phyloP scores from a whole-genome alignment of 2,113 vertebrate species.

The Pteruthius melanotis region DNA sequence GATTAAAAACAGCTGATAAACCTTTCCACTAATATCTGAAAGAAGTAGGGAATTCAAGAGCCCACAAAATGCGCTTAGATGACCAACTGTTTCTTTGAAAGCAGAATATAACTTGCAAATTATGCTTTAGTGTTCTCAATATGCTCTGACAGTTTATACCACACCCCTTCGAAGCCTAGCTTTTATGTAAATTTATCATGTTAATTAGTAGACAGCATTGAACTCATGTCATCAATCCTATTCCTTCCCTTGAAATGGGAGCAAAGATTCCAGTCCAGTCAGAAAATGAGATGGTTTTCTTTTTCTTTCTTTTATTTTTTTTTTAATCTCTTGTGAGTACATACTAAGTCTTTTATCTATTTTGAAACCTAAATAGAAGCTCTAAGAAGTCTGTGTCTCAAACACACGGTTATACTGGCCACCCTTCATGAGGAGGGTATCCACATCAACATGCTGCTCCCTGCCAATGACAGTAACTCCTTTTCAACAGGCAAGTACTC shows the following conservation, averaged over 20 bases:
- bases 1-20: neutral
- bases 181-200: neutral
- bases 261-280: neutral
- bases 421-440: neutral
- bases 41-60: neutral
- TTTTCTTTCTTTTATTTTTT: neutral
- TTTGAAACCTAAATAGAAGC: neutral
- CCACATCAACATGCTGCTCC: neutral
- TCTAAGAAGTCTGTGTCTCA: neutral
- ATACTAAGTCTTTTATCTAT: neutral
- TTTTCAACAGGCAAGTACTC: neutral
- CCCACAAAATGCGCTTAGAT: neutral
- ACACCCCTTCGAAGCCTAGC: neutral
- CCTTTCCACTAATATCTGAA: neutral
- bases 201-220: neutral
- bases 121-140: neutral
- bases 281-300: neutral
- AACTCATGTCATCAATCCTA: neutral
- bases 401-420: neutral
- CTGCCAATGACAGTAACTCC: neutral
- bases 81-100: neutral
- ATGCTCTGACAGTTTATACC: neutral
- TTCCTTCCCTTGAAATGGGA: neutral
- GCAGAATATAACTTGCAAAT: neutral
- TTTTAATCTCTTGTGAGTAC: neutral